Conservation (phyloP, 2,113 vertebrate genomes). For the Crotophaga sulcirostris region DNA sequence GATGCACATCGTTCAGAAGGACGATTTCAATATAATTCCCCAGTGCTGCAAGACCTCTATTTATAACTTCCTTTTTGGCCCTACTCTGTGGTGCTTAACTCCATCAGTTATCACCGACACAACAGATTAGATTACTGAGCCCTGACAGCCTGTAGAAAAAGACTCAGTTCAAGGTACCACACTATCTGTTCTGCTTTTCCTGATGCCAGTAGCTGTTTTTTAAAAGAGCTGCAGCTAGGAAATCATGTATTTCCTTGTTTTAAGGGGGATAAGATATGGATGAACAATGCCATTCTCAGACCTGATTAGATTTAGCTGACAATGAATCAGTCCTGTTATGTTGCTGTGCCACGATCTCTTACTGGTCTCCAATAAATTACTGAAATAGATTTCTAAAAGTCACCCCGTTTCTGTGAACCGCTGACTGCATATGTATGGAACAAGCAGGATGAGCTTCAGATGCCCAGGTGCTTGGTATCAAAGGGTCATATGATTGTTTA, state of each 20-base stretch:
- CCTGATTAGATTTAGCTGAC: background rate
- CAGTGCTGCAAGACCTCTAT: background rate
- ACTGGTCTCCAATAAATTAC: background rate
- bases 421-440: background rate
- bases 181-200: background rate
- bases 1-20: background rate
- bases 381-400: background rate
- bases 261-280: background rate
- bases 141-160: background rate
- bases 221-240: background rate
- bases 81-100: background rate
- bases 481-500: background rate
- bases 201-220: background rate
- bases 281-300: background rate
- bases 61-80: background rate
- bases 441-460: background rate
- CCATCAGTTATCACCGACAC: background rate
- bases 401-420: rapidly evolving
- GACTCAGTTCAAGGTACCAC: background rate
- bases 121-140: background rate
- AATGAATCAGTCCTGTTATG: background rate
- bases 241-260: background rate
- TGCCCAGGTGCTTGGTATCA: background rate
- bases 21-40: background rate
- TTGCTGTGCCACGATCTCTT: background rate